These are phyloP conservation scores for Crax fasciolata DNA, from an alignment of 2,797 vertebrate species.

Conservation along the genomic window DNA sequence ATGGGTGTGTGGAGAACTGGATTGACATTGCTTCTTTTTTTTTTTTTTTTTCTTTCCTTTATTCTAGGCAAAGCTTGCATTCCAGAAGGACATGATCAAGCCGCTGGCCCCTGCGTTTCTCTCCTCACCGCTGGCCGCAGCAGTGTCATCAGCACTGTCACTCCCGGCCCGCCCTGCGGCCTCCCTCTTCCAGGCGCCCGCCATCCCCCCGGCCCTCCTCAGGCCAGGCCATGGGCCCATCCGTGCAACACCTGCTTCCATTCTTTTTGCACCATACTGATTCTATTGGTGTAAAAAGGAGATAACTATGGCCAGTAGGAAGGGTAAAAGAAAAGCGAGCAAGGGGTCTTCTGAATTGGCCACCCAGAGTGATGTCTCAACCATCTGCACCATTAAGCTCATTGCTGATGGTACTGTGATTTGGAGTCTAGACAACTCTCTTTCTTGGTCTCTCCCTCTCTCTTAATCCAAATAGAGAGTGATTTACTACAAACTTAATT, in stretches of 20 bases:
- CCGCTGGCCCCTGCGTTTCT: slow-evolving; percentile 91
- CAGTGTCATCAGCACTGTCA: slow-evolving; percentile 85
- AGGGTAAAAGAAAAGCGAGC: slow-evolving; percentile 29
- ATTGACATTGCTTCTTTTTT: background rate
- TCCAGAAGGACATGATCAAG: slow-evolving; percentile 92
- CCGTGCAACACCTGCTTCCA: slow-evolving; percentile 89
- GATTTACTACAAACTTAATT: slow-evolving; percentile 55
- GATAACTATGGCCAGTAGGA: slow-evolving; percentile 58
- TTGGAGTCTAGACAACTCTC: slow-evolving; percentile 36
- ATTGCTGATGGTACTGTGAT: background rate
- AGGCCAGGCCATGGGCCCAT: slow-evolving; percentile 92
- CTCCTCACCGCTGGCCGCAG: slow-evolving; percentile 86
- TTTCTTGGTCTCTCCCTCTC: background rate
- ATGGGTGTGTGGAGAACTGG: fast-evolving
- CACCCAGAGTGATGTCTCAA: background rate
- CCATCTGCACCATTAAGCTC: background rate
- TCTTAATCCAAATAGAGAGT: background rate
- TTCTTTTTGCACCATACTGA: slow-evolving; percentile 94
- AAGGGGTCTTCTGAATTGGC: slow-evolving; percentile 41
- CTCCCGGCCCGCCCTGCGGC: slow-evolving; percentile 86
- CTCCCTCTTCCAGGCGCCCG: slow-evolving; percentile 89
- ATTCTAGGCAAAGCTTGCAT: slow-evolving; percentile 89
- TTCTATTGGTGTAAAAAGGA: background rate
- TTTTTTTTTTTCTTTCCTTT: background rate
- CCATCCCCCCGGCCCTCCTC: slow-evolving; percentile 89